Percentiles rank a stretch among this genome's conserved stretches.
Conservation (phyloP, 2,888 invertebrate genomes). For the Cecidostiba fungosa region DNA sequence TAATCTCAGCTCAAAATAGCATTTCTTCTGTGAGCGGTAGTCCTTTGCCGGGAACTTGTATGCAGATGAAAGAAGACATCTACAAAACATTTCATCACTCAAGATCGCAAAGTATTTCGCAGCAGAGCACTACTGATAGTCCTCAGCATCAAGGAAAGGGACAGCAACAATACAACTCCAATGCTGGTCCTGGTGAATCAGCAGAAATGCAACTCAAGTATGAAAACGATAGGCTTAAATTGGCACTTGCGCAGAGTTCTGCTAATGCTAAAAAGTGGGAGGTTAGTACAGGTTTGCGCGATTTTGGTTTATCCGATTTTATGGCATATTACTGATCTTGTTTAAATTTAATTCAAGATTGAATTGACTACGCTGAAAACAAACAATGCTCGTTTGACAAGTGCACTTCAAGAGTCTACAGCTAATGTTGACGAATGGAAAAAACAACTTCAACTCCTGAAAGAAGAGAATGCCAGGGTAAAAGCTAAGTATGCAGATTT, state of each 20-base stretch:
- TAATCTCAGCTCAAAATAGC: conserved; percentile 78
- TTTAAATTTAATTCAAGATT: conserved; percentile 80
- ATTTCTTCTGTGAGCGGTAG: conserved; percentile 78
- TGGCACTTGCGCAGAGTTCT: conserved; percentile 97
- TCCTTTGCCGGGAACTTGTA: conserved; percentile 75
- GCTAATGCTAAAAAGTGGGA: conserved; percentile 99
- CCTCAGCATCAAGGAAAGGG: conserved; percentile 84
- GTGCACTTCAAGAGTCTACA: conserved; percentile 96
- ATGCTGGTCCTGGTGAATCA: conserved; percentile 78
- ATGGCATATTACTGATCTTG: neutral
- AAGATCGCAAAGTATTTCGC: conserved; percentile 78
- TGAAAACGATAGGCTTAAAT: conserved; percentile 97
- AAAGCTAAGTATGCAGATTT: conserved; percentile 87
- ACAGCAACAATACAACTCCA: conserved; percentile 68
- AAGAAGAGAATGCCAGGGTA: conserved; percentile 94
- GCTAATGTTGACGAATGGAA: conserved; percentile 99
- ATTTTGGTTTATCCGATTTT: neutral
- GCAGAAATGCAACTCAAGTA: conserved; percentile 95
- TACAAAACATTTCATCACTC: conserved; percentile 76
- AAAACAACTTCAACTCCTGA: conserved; percentile 94
- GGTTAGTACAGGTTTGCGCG: conserved; percentile 70
- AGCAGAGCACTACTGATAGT: conserved; percentile 82
- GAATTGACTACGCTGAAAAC: conserved; percentile 97
- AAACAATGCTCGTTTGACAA: conserved; percentile 96
- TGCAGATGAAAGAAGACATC: conserved; percentile 77